A percentile compares a stretch with the other conserved stretches of the same genome.
Conservation (phyloP, 2,888 invertebrate genomes). For the Drosophila atripex region DNA sequence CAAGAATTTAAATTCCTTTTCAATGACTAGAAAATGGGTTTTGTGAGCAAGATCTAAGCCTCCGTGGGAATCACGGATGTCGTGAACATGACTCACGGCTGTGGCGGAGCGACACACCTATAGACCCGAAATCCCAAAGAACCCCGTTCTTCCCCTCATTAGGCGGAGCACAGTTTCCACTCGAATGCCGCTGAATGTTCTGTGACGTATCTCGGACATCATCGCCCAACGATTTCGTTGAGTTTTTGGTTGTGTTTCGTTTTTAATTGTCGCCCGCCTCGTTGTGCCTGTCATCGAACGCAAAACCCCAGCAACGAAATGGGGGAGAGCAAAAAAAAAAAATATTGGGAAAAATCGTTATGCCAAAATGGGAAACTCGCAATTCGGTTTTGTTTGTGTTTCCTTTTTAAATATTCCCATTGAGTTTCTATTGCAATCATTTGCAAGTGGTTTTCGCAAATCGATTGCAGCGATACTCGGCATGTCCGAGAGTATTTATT, state of each 20-base stretch:
- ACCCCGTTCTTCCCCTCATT: conserved; percentile 28
- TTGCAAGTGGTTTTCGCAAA: not conserved
- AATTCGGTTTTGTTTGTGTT: conserved; percentile 40
- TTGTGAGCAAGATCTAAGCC: not conserved
- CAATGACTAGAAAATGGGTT: conserved; percentile 6
- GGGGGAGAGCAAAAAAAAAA: too few species aligned
- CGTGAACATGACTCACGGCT: conserved; percentile 27
- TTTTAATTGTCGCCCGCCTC: conserved; percentile 74
- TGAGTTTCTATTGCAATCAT: conserved; percentile 21
- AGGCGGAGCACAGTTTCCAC: conserved; percentile 74
- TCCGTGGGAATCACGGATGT: conserved; percentile 5
- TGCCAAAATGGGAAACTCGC: conserved; percentile 25
- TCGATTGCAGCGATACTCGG: conserved; percentile 22
- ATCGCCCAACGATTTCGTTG: conserved; percentile 51
- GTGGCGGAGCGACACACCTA: conserved; percentile 2
- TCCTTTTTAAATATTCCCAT: conserved; percentile 34
- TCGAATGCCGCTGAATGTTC: conserved; percentile 78
- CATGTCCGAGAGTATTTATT: not conserved
- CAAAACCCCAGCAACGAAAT: conserved; percentile 4
- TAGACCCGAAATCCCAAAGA: not conserved
- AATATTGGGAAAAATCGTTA: conserved; percentile 29
- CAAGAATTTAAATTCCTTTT: conserved; percentile 13
- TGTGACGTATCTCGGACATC: conserved; percentile 74
- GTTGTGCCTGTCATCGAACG: conserved; percentile 68
- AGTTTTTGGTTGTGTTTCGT: conserved; percentile 36